These are phyloP conservation scores for Thomomys bottae DNA, from an alignment of 2,113 vertebrate genomes.

Conservation along the genomic window DNA sequence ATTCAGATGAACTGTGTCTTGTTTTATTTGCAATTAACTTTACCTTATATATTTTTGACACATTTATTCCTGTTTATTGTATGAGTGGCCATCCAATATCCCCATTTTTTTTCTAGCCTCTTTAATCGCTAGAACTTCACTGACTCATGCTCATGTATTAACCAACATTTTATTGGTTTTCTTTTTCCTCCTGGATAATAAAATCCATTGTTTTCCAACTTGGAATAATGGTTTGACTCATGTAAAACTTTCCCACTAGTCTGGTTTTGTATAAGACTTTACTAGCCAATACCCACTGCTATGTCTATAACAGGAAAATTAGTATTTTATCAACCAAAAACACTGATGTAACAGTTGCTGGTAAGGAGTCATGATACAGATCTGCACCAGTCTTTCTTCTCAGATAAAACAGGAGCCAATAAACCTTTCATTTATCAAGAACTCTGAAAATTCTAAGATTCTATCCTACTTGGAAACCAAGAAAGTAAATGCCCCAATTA, in stretches of 20 bases:
- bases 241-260: not conserved
- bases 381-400: not conserved
- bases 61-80: not conserved
- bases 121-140: not conserved
- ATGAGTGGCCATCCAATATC: not conserved
- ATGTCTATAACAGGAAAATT: not conserved
- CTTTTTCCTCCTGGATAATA: not conserved
- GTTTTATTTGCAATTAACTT: constrained; percentile 8
- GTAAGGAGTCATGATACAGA: not conserved
- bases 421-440: not conserved
- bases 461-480: not conserved
- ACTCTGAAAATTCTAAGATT: not conserved
- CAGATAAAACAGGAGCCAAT: not conserved
- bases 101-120: not conserved
- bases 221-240: not conserved
- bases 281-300: too few relatives aligned
- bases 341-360: not conserved
- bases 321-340: not conserved
- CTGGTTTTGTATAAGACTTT: not conserved
- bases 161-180: not conserved
- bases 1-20: not conserved
- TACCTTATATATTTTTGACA: not conserved
- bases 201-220: not conserved
- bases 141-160: not conserved
- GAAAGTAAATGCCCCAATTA: not conserved